phyloP scores from a whole-genome alignment of 2,888 invertebrate species.

The Osedax fenrisi region DNA sequence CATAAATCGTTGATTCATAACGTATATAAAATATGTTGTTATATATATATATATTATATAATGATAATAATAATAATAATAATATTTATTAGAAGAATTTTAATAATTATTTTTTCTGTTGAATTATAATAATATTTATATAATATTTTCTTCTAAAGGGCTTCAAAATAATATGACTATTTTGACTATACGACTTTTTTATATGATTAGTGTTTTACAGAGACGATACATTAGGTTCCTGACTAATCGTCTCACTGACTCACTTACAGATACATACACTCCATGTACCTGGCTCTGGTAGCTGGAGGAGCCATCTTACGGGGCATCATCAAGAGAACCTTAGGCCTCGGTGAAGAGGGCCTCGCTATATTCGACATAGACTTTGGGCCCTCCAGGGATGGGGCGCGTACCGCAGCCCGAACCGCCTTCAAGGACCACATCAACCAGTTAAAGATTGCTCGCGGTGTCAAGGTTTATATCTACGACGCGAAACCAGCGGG shows the following conservation, averaged over 20 bases:
- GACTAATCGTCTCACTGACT: background rate
- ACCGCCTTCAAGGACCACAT: too few species aligned
- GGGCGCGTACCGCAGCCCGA: too few species aligned
- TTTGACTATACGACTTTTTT: too few species aligned
- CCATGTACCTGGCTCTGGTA: conserved; percentile 38
- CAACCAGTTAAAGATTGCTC: too few species aligned
- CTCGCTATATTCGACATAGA: conserved; percentile 35
- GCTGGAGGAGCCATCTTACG: conserved; percentile 38
- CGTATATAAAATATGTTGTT: background rate
- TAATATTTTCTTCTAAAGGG: too few species aligned
- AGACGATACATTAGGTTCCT: too few species aligned
- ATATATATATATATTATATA: background rate
- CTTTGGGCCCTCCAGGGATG: background rate
- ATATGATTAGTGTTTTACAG: too few species aligned
- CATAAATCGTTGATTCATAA: too few species aligned
- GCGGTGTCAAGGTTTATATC: too few species aligned
- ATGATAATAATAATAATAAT: background rate
- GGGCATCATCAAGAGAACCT: conserved; percentile 32
- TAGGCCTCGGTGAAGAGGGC: conserved; percentile 33
- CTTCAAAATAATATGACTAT: too few species aligned
- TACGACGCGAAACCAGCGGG: too few species aligned
- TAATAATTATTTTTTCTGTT: background rate
- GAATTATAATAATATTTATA: too few species aligned
- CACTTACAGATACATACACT: conserved; percentile 36
- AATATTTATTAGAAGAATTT: background rate